Evolutionary conservation across 2,113 vertebrate genomes (phyloP), one percentile per base, ranked within the genome.

Genomic region (Coracopsis vasa): DNA sequence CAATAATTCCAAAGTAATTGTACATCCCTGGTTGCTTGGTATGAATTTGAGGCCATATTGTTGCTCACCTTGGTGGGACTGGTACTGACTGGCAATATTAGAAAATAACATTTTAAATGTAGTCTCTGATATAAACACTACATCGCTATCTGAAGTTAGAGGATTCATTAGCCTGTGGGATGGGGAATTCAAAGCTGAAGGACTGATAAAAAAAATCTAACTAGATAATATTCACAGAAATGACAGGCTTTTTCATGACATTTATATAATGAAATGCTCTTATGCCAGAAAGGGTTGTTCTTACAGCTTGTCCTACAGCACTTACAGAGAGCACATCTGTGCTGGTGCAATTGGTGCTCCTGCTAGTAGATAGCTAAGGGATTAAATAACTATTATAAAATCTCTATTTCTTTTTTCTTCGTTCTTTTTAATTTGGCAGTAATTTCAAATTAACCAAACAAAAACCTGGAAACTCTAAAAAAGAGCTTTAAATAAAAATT

Each of bases 191-290:
- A 85, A 92, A 94, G 53, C n/a, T 89, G 44, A 73, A 80, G 39
- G 50, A 50, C 33, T 86, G 90, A 90, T 92, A 87, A 86, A 85
- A 85, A 88, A 85, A 86, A 58, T n/a, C 54, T 84, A 84, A 47
- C 47, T 50, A 56, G 83, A 79, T 75, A 45, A 83, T 15, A 70
- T 45, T 89, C 50, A 78, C 11, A 71, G 54, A 69, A 88, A 62
- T 66, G 37, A 90, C 48, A 86, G 25, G 24, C 19, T 60, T 88
- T 86, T 88, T 61, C 7, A 4, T 17, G 13, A 69, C 13, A 8
- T 91, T 82, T 90, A 56, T 60, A 20, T 80, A 80, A 80, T 62
- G 9, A 88, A 95, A 86, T 33, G 33, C 19, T 71, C 60, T 75
- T 48, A 16, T 47, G 29, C 4, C 65, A 80, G 45, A 92, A 60